Evolutionary conservation across 2,113 vertebrate species (phyloP).

Genomic region (Lamprologus callipterus): DNA sequence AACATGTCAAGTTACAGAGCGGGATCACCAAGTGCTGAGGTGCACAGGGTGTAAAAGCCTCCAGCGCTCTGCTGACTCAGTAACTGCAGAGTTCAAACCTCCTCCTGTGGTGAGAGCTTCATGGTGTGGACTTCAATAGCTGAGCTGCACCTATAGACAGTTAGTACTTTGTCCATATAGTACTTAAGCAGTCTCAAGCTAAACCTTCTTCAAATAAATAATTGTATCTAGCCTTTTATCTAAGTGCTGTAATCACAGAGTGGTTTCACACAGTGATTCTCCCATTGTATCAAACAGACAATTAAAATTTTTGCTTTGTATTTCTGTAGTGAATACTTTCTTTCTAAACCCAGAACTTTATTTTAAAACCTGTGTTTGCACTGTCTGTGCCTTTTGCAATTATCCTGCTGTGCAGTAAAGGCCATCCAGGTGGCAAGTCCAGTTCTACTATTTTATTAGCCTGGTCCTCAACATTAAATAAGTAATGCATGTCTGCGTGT

Average conservation of each 20-base stretch:
- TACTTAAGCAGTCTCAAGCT: not conserved
- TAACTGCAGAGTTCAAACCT: not conserved
- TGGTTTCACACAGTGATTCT: not conserved
- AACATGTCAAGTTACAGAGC: not conserved
- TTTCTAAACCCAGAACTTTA: not conserved
- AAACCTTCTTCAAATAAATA: not conserved
- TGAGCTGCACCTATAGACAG: not conserved
- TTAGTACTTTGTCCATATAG: not conserved
- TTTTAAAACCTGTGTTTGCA: not conserved
- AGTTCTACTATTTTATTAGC: not conserved
- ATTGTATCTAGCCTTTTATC: not conserved
- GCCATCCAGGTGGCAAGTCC: not conserved
- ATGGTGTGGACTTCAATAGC: not conserved
- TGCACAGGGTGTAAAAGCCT: not conserved
- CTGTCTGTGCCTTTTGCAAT: not conserved
- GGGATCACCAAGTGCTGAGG: not conserved
- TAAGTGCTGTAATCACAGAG: not conserved
- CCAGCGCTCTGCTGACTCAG: not conserved
- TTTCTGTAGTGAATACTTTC: not conserved
- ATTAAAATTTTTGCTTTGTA: not conserved
- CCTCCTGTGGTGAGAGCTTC: not conserved
- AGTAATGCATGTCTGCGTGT: not conserved
- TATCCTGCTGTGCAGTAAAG: not conserved
- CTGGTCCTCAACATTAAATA: not conserved
- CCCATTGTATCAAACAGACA: not conserved